Percentiles rank a stretch among this genome's conserved stretches.
These are phyloP conservation scores for Crotalus tigris DNA, from an alignment of 2,113 vertebrate genomes.

Conservation along the genomic window DNA sequence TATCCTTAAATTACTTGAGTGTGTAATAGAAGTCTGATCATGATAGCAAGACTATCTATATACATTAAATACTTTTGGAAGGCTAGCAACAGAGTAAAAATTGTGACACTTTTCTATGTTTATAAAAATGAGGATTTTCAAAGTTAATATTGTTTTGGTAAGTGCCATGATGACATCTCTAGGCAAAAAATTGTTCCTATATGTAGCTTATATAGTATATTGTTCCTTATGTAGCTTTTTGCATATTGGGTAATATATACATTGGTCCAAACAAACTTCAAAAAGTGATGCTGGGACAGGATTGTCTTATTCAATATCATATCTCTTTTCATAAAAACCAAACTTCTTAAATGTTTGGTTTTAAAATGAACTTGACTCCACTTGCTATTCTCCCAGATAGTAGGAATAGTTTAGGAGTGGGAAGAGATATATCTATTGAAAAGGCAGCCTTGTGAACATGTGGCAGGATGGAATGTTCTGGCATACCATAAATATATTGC, in stretches of 20 bases:
- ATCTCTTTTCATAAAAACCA: neutral
- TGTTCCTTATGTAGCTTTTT: neutral
- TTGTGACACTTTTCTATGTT: neutral
- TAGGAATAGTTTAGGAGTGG: neutral
- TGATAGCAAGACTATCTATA: neutral
- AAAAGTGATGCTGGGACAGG: neutral
- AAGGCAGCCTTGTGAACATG: neutral
- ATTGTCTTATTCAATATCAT: neutral
- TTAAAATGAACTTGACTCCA: neutral
- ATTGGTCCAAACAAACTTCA: neutral
- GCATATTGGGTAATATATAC: neutral
- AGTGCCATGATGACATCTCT: neutral
- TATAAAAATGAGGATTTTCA: neutral
- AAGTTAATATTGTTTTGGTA: neutral
- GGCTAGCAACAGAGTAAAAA: neutral
- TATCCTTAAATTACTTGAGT: conserved; percentile 4
- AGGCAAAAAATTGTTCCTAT: neutral
- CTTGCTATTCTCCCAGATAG: neutral
- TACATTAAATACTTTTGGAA: conserved; percentile 11
- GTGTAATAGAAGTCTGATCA: neutral
- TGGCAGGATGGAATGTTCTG: neutral
- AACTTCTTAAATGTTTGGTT: neutral
- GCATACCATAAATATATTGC: neutral
- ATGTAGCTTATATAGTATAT: neutral
- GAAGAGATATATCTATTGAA: neutral